Conservation (phyloP, 2,797 vertebrate genomes). For the Sitta carolinensis region DNA sequence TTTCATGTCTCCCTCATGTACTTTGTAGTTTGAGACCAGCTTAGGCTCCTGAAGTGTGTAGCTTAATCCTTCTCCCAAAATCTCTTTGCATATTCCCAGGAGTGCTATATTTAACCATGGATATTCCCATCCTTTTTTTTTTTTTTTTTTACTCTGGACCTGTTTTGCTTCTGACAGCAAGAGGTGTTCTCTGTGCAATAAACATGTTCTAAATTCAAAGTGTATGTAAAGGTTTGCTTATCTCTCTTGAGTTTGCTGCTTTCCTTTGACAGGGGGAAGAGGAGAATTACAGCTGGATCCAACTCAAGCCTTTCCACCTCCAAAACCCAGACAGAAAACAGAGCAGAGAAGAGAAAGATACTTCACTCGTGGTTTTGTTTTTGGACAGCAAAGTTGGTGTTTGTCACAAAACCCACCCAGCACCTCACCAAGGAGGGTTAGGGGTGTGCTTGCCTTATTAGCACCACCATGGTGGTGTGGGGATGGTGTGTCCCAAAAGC, state of each 20-base stretch:
- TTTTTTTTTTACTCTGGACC: background rate
- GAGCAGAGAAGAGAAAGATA: accelerated
- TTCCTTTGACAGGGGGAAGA: background rate
- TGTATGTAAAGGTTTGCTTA: background rate
- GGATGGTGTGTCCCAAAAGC: background rate
- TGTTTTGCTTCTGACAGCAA: background rate
- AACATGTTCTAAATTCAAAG: background rate
- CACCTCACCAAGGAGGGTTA: accelerated
- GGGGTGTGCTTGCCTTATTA: background rate
- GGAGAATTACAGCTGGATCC: background rate
- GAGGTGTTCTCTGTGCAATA: background rate
- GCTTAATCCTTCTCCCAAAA: background rate
- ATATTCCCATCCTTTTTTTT: background rate
- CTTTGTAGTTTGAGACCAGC: background rate
- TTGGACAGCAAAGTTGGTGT: background rate
- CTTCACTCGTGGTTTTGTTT: background rate
- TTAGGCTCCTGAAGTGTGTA: background rate
- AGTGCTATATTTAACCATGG: background rate
- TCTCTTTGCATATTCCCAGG: background rate
- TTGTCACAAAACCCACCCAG: background rate
- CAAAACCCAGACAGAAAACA: background rate
- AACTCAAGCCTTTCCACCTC: background rate
- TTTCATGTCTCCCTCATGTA: background rate
- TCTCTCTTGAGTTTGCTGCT: background rate
- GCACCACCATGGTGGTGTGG: background rate